Evolutionary conservation across 2,113 vertebrate species (phyloP), one percentile per base, ranked within the genome.

Genomic region (Furnarius figulus): DNA sequence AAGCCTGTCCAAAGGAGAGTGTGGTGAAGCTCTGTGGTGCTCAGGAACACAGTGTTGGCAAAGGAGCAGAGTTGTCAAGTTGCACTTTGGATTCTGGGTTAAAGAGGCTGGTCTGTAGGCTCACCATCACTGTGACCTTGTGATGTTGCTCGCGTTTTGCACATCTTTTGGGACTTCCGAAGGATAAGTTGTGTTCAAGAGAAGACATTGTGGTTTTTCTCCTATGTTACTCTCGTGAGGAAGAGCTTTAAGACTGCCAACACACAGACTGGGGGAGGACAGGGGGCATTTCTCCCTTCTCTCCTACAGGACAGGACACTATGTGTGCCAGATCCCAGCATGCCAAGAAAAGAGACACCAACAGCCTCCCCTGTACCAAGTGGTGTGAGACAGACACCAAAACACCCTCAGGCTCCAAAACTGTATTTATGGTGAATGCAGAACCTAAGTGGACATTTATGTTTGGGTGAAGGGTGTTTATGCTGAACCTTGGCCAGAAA

Each of bases 211-310:
- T 18, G 16, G 9, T 46, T 61, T 42, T 42, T 16, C 14, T 74
- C 24, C 40, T 6, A 0, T 12, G 8, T n/a, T 62, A 10, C 2
- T 22, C 12, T 6, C 0, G 2, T 2, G 4, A 35, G 31, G 25
- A 73, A 28, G 23, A 58, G 20, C 18, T 80, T 35, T 39, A 14
- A 63, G 61, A 40, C 61, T 30, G 61, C 37, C 10, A 23, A 12
- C 16, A 22, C 7, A 8, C 9, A 37, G 5, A 1, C 0, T 7
- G 8, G 21, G 12, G 9, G 6, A 55, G 6, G 8, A 24, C 19
- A 24, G 35, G 28, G 18, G 28, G 12, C 71, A 25, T 42, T 52
- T 2, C 20, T 52, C 21, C 6, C 1, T 23, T 24, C 33, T 27
- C 30, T 58, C n/a, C 23, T 4, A 3, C 6, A 14, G 17, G 19